Conservation (phyloP, 2,888 invertebrate species). For the Lycaena phlaeas region DNA sequence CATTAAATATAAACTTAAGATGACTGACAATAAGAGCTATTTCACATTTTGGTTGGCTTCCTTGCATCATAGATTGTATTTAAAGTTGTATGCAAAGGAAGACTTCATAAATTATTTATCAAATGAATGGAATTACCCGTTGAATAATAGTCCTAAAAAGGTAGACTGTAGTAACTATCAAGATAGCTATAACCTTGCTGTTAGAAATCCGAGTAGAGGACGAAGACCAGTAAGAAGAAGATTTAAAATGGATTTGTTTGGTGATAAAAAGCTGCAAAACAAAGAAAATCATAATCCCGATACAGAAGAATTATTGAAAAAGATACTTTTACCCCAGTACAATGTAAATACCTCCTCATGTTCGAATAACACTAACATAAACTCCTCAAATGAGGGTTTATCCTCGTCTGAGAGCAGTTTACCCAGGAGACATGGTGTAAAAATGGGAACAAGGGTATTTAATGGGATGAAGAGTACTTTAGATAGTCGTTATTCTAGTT, state of each 20-base stretch:
- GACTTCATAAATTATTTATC: conserved; percentile 77
- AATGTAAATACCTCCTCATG: conserved; percentile 37
- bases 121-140: conserved; percentile 71
- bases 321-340: conserved; percentile 47
- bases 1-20: conserved; percentile 80
- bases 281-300: conserved; percentile 80
- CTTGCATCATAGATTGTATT: conserved; percentile 83
- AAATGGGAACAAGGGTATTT: conserved; percentile 83
- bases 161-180: conserved; percentile 60
- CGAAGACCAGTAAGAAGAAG: conserved; percentile 63
- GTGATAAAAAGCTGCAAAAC: conserved; percentile 73
- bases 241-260: conserved; percentile 63
- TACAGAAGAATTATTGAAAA: conserved; percentile 51
- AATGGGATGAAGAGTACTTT: conserved; percentile 51
- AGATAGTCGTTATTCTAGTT: conserved; percentile 34
- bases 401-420: conserved; percentile 67
- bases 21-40: conserved; percentile 83
- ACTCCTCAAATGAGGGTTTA: conserved; percentile 57
- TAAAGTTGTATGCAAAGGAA: conserved; percentile 80
- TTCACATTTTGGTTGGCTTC: conserved; percentile 84
- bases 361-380: conserved; percentile 36
- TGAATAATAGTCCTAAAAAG: conserved; percentile 46
- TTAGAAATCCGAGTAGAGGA: conserved; percentile 50
- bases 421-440: conserved; percentile 77
- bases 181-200: conserved; percentile 66